Conservation (phyloP, 2,888 invertebrate species). For the Dendrolimus pini region DNA sequence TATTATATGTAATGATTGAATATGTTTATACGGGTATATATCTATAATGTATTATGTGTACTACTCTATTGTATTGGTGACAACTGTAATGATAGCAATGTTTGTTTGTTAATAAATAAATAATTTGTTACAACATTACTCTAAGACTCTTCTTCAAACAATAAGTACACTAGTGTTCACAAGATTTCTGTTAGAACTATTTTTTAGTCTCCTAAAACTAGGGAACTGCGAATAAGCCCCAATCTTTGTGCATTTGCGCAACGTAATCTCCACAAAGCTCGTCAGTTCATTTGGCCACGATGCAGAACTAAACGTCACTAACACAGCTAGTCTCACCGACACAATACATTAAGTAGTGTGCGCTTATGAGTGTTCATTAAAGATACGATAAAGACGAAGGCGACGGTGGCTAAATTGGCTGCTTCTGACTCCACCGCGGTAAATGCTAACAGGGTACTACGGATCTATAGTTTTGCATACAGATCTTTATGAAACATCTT, state of each 20-base stretch:
- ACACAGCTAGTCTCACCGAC: conserved; percentile 24
- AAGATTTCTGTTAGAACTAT: too few species aligned
- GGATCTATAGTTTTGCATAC: neutral
- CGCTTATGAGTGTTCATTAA: conserved; percentile 75
- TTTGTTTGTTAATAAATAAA: too few species aligned
- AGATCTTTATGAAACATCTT: neutral
- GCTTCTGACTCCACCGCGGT: conserved; percentile 28
- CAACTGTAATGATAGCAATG: too few species aligned
- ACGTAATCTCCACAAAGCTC: conserved; percentile 56
- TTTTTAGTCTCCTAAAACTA: too few species aligned
- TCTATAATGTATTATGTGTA: too few species aligned
- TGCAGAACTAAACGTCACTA: conserved; percentile 22
- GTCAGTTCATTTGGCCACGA: conserved; percentile 37
- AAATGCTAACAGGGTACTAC: conserved; percentile 13
- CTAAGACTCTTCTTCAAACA: too few species aligned
- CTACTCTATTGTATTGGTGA: too few species aligned
- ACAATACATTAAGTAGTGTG: conserved; percentile 61
- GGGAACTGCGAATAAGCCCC: too few species aligned
- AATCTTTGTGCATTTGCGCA: conserved; percentile 20
- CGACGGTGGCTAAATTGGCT: conserved; percentile 56
- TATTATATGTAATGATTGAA: too few species aligned
- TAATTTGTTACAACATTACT: too few species aligned
- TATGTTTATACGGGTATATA: too few species aligned
- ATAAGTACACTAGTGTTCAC: too few species aligned
- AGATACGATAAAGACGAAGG: conserved; percentile 72